A percentile compares a stretch with the other conserved stretches of the same genome.
These are phyloP conservation scores for Hetaerina titia DNA, from an alignment of 2,888 invertebrate genomes.

Conservation along the genomic window DNA sequence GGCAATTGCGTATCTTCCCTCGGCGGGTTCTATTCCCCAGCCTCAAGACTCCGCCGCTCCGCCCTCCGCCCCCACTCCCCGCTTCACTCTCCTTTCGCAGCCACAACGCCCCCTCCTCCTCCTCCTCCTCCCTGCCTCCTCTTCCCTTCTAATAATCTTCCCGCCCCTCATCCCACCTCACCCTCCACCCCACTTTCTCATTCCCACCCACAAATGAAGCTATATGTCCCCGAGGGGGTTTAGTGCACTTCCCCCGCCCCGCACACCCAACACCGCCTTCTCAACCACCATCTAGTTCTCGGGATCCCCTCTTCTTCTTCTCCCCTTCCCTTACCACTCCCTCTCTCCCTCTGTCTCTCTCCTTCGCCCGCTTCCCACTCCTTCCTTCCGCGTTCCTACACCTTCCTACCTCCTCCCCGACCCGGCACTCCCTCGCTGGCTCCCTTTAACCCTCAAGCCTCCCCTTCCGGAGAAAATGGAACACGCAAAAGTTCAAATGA, in stretches of 20 bases:
- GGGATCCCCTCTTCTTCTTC: neutral
- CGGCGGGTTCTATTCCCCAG: constrained; percentile 44
- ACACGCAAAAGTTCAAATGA: constrained; percentile 67
- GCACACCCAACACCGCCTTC: neutral
- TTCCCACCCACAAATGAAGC: constrained; percentile 57
- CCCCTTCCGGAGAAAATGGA: constrained; percentile 16
- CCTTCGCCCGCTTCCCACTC: neutral
- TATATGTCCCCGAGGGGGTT: constrained; percentile 55
- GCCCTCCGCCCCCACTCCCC: neutral
- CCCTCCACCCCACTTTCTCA: neutral
- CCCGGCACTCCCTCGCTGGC: no score
- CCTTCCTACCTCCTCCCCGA: no score
- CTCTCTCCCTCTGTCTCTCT: neutral
- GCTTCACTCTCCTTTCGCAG: neutral
- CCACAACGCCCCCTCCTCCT: neutral
- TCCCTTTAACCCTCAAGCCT: neutral
- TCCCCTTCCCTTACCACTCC: neutral
- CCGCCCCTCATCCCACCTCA: neutral
- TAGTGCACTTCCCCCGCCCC: neutral
- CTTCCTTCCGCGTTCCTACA: neutral
- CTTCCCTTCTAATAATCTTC: constrained; percentile 13
- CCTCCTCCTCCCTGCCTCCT: neutral
- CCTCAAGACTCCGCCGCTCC: neutral
- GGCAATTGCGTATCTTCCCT: constrained; percentile 64
- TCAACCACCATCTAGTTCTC: neutral